A percentile compares a stretch with the other conserved stretches of the same genome.
phyloP scores from a whole-genome alignment of 2,113 vertebrate species.

The Dromas ardeola region DNA sequence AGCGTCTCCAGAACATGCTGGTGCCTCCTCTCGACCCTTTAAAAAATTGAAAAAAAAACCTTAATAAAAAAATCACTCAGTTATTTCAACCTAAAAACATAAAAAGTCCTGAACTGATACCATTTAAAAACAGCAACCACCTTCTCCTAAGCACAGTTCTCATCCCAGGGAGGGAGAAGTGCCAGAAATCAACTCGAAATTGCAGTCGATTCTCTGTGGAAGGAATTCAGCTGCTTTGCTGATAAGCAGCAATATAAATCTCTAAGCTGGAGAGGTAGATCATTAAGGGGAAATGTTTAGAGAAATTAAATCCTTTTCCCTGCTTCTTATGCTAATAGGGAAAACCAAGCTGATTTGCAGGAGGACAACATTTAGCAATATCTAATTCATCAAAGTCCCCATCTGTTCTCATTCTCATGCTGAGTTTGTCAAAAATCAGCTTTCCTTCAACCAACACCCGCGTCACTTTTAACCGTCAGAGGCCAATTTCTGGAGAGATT shows the following conservation, averaged over 20 bases:
- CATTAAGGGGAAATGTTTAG: neutral
- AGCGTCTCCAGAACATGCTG: neutral
- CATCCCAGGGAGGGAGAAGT: neutral
- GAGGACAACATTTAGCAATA: conserved; percentile 12
- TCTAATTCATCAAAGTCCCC: conserved; percentile 14
- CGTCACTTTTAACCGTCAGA: neutral
- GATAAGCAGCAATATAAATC: neutral
- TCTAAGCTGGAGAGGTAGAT: neutral
- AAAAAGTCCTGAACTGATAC: rapidly evolving
- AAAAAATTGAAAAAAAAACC: neutral
- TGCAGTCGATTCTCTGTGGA: neutral
- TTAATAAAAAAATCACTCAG: rapidly evolving
- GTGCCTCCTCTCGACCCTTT: neutral
- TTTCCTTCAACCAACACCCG: neutral
- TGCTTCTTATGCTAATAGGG: conserved; percentile 30
- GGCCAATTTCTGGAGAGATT: neutral
- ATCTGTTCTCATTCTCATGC: conserved; percentile 23
- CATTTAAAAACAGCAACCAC: neutral
- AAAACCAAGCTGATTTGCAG: conserved; percentile 21
- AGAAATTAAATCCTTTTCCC: conserved; percentile 42
- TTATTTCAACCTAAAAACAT: neutral
- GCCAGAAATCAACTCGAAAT: neutral
- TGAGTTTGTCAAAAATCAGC: conserved; percentile 40
- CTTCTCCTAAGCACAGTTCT: neutral
- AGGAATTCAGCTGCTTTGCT: conserved; percentile 1